Conservation (phyloP, 2,113 vertebrate genomes). For the Propithecus coquereli region DNA sequence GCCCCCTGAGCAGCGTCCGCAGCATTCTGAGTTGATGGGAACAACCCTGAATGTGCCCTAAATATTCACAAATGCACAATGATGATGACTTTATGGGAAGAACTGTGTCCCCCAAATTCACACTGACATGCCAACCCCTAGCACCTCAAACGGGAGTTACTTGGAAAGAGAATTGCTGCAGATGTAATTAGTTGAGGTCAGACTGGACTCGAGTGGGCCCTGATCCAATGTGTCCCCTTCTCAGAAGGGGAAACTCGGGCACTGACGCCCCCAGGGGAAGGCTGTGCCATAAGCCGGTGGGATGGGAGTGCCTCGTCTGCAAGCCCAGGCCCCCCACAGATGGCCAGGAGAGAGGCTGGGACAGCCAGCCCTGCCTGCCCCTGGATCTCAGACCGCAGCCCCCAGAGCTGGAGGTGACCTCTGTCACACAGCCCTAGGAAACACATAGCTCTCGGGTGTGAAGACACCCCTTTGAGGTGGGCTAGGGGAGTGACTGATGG, state of each 20-base stretch:
- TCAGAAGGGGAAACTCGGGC: not conserved
- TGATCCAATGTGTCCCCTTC: rapidly evolving
- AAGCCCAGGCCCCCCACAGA: rapidly evolving
- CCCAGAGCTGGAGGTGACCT: not conserved
- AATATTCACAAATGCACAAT: rapidly evolving
- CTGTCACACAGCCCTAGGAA: too few species aligned
- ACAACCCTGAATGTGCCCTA: not conserved
- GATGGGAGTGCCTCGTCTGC: rapidly evolving
- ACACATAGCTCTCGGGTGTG: too few species aligned
- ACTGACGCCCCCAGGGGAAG: not conserved
- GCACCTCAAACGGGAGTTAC: too few species aligned
- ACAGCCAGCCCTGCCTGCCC: too few species aligned
- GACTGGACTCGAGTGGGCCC: too few species aligned
- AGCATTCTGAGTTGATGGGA: not conserved
- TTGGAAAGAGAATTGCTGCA: not conserved
- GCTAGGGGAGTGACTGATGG: not conserved
- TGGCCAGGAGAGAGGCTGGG: not conserved
- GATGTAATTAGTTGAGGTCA: not conserved
- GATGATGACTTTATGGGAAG: rapidly evolving
- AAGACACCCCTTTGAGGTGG: not conserved
- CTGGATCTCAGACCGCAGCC: rapidly evolving
- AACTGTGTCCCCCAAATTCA: not conserved
- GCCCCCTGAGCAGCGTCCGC: too few species aligned
- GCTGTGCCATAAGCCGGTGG: rapidly evolving
- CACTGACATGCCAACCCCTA: rapidly evolving